Base-by-base conservation (phyloP, 2,888 invertebrate species). In the Camponotus fellah region DNA sequence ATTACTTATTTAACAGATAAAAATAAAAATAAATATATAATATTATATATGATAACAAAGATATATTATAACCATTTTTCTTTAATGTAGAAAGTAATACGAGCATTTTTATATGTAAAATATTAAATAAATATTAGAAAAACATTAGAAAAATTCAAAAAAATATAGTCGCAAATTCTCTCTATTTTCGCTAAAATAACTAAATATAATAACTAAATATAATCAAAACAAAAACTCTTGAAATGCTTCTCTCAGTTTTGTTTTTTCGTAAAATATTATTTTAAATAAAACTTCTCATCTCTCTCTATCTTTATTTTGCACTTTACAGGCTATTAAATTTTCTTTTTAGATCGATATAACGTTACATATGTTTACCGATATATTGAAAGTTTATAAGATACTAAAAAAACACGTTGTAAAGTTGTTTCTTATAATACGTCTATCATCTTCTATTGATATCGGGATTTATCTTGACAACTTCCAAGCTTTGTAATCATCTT, bases 381-480 rank as follows among this genome's bases (percentile, higher is more conserved):
- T 72, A 72, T 72, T 60, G 72, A 40, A 72, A 72, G 17, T 72
- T 72, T 72, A 72, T 72, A 40, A 26, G 60, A 72, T 72, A 17
- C 34, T 65, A 21, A 75, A 53, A 46, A 75, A 46, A 75, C 34
- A 75, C 26, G 26, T 65, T 12, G n/a, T 75, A 64, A 12, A 2
- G n/a, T 49, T 49, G 8, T n/a, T 53, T 26, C 26, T 26, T 40
- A 60, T 72, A 56, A 74, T 14, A 65, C 10, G 17, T 66, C 6
- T 8, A 37, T 9, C n/a, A 60, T 14, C 37, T 14, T 14, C 17
- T n/a, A 40, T 40, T 14, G 32, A 12, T 26, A 2, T 77, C 1
- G 10, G 5, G 37, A 37, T 37, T 2, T 26, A 26, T 26, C 26
- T 66, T 12, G 26, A 53, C 12, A 10, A 5, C 9, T 8, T 2